Base-by-base conservation (phyloP, 2,113 vertebrate genomes). In the Cochlearius cochlearius region DNA sequence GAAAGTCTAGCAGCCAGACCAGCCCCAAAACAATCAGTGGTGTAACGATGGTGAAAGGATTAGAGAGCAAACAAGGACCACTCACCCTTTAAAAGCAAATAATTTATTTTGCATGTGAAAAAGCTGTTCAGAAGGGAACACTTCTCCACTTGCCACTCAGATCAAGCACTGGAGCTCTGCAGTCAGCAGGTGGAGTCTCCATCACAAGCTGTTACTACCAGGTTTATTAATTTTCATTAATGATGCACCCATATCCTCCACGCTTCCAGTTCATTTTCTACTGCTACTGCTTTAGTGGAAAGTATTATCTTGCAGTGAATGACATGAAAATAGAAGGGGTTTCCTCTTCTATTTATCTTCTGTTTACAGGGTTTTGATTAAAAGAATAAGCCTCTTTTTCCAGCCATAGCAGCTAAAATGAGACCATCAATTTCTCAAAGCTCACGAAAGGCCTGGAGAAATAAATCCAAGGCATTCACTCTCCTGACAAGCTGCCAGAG, bases 401-500 rank as follows among this genome's bases (percentile, higher is more conserved):
- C 73, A 96, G 92, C 43, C 64, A 95, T 68, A 56, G 92, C 26
- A 87, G 93, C 93, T 91, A 27, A 97, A 94, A 77, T 19, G 62
- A 82, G 75, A 92, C 95, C 96, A 93, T 80, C 94, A 93, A 39
- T 94, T 97, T 96, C 88, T 83, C 77, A 76, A 76, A 93, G 52
- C 91, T 93, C 83, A 41, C 55, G 88, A 96, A 71, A 95, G 77
- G 80, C 94, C 73, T 80, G 94, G 59, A 95, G 84, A 94, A 93
- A 94, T 49, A 94, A 95, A 92, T 85, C 95, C 7, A 49, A 95
- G 92, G 74, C 81, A 88, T 94, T 97, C 95, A 63, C 59, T 45
- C 83, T 91, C 59, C 64, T 97, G 97, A 97, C 88, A 94, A 71
- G 73, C 78, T 88, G 97, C 97, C 96, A 97, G 92, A 82, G 74